A percentile compares a stretch with the other conserved stretches of the same genome.
Conservation (phyloP, 2,797 vertebrate genomes). For the Ficedula albicollis region DNA sequence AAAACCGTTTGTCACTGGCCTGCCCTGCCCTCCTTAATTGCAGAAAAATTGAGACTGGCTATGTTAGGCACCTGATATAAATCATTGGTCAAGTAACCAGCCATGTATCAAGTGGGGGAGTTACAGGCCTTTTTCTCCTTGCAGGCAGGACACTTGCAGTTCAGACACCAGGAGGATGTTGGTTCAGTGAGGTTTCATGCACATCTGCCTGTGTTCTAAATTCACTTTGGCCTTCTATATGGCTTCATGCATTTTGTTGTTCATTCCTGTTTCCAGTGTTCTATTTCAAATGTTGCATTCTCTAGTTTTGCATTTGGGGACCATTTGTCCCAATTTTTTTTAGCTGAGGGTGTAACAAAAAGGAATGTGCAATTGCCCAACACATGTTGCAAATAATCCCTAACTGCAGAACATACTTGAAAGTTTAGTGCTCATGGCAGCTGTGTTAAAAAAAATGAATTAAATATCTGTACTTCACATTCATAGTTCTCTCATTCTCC, state of each 20-base stretch:
- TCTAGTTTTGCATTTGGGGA: conserved; percentile 18
- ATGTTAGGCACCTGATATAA: conserved; percentile 60
- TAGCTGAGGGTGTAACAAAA: conserved; percentile 1
- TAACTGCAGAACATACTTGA: neutral
- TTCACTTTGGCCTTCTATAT: neutral
- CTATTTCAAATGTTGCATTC: neutral
- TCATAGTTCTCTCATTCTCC: neutral
- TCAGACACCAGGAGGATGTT: neutral
- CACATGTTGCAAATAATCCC: neutral
- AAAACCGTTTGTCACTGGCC: conserved; percentile 70
- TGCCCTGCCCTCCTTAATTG: conserved; percentile 68
- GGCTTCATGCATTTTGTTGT: neutral
- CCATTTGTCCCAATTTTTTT: neutral
- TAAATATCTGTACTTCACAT: neutral
- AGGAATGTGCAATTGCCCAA: neutral
- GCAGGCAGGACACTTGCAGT: neutral
- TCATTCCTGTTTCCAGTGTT: neutral
- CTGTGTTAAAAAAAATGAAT: neutral
- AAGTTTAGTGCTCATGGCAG: neutral
- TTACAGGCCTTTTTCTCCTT: neutral
- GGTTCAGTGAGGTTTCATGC: neutral
- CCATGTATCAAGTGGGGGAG: conserved; percentile 43
- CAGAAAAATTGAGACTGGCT: conserved; percentile 67
- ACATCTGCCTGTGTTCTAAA: neutral
- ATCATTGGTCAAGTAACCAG: conserved; percentile 63